A percentile compares a stretch with the other conserved stretches of the same genome.
Conservation (phyloP, 2,113 vertebrate species). For the Ciconia boyciana region DNA sequence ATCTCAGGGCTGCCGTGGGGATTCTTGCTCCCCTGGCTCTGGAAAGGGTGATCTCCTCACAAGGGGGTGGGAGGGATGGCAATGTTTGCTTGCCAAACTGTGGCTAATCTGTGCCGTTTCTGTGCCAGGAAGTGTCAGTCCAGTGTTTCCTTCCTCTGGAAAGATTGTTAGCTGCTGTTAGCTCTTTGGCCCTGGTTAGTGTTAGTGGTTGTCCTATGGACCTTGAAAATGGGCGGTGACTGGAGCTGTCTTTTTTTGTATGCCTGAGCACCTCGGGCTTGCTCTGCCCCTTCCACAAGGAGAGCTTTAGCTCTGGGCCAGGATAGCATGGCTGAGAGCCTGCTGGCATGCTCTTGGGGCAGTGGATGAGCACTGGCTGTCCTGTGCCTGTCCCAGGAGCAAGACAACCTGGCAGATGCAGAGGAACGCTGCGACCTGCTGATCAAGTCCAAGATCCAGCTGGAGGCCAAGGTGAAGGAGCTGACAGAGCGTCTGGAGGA, state of each 20-base stretch:
- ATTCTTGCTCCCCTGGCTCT: not conserved
- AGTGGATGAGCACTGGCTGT: not conserved
- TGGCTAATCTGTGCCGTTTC: not conserved
- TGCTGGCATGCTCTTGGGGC: not conserved
- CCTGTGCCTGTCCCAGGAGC: constrained; percentile 75
- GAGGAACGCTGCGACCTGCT: constrained; percentile 92
- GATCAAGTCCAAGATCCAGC: constrained; percentile 92
- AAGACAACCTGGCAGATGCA: constrained; percentile 91
- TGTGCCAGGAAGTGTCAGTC: not conserved
- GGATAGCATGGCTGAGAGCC: not conserved
- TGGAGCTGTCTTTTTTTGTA: not conserved
- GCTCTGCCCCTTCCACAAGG: not conserved
- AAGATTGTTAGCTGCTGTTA: not conserved
- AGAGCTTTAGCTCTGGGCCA: not conserved
- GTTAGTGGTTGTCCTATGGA: not conserved
- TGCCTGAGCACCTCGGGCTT: not conserved
- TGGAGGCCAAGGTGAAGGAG: constrained; percentile 92
- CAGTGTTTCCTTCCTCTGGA: not conserved
- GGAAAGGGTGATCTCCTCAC: not conserved
- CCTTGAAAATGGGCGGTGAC: not conserved
- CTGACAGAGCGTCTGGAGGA: constrained; percentile 87
- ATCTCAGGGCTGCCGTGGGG: not conserved
- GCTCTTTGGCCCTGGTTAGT: not conserved
- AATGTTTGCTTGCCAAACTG: not conserved
- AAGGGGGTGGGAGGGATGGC: not conserved